Conservation (phyloP, 2,113 vertebrate species). For the Melanerpes aurifrons region DNA sequence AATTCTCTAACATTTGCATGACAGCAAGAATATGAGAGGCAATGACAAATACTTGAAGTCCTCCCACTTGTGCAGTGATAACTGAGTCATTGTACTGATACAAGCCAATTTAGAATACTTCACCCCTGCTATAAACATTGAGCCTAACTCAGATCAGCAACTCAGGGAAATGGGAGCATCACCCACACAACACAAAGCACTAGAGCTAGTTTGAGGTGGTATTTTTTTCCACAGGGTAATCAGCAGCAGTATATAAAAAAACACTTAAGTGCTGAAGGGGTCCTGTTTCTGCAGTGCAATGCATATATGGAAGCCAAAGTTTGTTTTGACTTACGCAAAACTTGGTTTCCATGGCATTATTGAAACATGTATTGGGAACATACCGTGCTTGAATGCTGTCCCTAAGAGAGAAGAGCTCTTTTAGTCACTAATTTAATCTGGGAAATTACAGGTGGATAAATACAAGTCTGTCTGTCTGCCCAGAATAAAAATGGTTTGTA, state of each 20-base stretch:
- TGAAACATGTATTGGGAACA: not conserved
- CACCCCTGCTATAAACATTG: not conserved
- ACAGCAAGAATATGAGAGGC: constrained; percentile 23
- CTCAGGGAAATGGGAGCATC: constrained; percentile 31
- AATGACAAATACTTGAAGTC: constrained; percentile 29
- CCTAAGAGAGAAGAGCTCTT: not conserved
- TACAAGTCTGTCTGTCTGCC: not conserved
- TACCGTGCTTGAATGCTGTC: not conserved
- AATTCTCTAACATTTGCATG: constrained; percentile 28
- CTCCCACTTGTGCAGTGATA: constrained; percentile 11
- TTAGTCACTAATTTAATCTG: not conserved
- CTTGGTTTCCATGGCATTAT: not conserved
- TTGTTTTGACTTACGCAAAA: not conserved
- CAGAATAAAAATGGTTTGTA: not conserved
- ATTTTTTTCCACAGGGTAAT: not conserved
- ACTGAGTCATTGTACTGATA: constrained; percentile 35
- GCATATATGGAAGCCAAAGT: not conserved
- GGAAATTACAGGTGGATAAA: not conserved
- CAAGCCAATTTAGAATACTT: constrained; percentile 24
- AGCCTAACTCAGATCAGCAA: not conserved
- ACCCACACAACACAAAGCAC: constrained; percentile 14
- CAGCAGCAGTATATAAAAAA: not conserved
- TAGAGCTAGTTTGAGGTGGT: not conserved
- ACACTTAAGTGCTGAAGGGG: not conserved
- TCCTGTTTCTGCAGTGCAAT: not conserved